phyloP scores from a whole-genome alignment of 2,797 vertebrate species.

The Delichon dasypus region DNA sequence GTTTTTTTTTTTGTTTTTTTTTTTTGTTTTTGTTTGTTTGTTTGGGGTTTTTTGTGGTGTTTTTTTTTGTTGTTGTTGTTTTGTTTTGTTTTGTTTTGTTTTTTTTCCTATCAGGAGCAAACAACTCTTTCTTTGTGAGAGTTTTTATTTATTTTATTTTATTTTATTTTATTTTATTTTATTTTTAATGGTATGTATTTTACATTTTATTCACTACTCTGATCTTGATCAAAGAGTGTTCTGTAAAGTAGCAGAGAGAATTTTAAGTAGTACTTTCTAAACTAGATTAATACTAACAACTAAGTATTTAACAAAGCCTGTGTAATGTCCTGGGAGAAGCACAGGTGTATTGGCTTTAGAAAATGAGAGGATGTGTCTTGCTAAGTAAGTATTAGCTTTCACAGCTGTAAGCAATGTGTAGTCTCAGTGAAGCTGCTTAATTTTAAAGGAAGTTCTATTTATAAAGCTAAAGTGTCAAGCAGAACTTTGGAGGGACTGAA shows the following conservation, averaged over 20 bases:
- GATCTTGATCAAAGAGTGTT: neutral
- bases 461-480: neutral
- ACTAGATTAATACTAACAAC: neutral
- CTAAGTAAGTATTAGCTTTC: neutral
- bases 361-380: neutral
- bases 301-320: neutral
- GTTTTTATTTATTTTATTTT: neutral
- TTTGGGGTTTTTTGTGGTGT: too few relatives aligned
- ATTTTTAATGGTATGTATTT: neutral
- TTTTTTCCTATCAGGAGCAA: neutral
- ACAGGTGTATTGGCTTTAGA: neutral
- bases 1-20: accelerated
- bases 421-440: neutral
- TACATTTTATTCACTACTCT: neutral
- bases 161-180: too few relatives aligned
- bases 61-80: too few relatives aligned
- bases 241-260: neutral
- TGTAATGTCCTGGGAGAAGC: neutral
- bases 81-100: neutral
- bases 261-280: neutral
- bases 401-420: neutral
- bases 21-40: too few relatives aligned
- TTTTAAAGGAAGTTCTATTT: neutral
- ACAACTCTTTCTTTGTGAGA: neutral
- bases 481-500: neutral